Evolutionary conservation across 1,140 invertebrate genomes (phyloP).

Genomic region (Pseudomyrmex concolor): DNA sequence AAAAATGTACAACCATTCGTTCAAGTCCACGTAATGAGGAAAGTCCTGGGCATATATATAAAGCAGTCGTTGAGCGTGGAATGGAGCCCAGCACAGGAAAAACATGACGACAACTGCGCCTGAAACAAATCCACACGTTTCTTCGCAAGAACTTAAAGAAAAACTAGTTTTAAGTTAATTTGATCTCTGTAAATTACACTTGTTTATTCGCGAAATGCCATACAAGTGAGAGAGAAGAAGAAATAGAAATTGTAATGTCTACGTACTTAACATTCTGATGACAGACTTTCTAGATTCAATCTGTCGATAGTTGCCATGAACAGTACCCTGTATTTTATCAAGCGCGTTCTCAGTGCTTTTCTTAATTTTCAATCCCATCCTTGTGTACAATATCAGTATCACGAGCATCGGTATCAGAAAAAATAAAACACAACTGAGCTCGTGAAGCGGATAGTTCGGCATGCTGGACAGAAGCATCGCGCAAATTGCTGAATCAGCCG

Average conservation of each 20-base stretch:
- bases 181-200: neutral
- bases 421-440: constrained; percentile 92
- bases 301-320: constrained; percentile 88
- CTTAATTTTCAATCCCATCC: constrained; percentile 90
- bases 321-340: constrained; percentile 86
- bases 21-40: constrained; percentile 88
- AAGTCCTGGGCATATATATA: constrained; percentile 89
- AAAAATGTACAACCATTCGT: constrained; percentile 92
- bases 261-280: constrained; percentile 88
- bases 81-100: constrained; percentile 98
- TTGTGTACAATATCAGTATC: constrained; percentile 90
- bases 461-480: constrained; percentile 88
- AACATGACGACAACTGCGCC: constrained; percentile 98
- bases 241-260: neutral
- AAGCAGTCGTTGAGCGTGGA: constrained; percentile 95
- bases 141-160: neutral
- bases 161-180: neutral
- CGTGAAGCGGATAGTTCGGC: constrained; percentile 88
- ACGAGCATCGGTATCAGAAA: constrained; percentile 92
- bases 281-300: constrained; percentile 90
- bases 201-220: neutral
- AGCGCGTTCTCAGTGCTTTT: constrained; percentile 84
- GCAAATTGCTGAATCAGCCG: constrained; percentile 90
- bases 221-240: too few relatives aligned
- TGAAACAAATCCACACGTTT: constrained; percentile 82